Evolutionary conservation across 2,113 vertebrate species (phyloP).

Genomic region (Oncorhynchus tshawytscha): DNA sequence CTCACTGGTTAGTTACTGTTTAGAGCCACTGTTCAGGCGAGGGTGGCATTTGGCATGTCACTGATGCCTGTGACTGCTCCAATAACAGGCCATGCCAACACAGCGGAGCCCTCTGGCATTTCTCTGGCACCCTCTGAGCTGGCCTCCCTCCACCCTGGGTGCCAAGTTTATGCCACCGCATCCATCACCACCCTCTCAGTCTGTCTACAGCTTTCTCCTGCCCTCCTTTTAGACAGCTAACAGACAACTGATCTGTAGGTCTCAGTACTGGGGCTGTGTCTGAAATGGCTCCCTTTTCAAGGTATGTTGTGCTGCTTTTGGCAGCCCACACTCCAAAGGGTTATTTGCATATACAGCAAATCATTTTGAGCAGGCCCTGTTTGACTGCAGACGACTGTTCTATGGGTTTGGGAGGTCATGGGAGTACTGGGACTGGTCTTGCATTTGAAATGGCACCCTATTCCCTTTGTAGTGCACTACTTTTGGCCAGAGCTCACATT

Average conservation of each 20-base stretch:
- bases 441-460: too few relatives aligned
- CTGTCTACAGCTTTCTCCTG: not conserved
- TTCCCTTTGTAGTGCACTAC: too few relatives aligned
- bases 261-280: not conserved
- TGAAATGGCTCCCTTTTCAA: too few relatives aligned
- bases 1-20: conserved; percentile 37
- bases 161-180: conserved; percentile 27
- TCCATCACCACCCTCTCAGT: not conserved
- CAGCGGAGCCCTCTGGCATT: conserved; percentile 48
- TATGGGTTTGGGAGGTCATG: too few relatives aligned
- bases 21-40: conserved; percentile 43
- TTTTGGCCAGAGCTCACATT: too few relatives aligned
- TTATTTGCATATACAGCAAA: too few relatives aligned
- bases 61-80: conserved; percentile 44
- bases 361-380: too few relatives aligned
- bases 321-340: too few relatives aligned
- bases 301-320: too few relatives aligned
- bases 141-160: conserved; percentile 24
- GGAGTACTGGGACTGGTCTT: too few relatives aligned
- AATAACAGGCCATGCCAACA: conserved; percentile 47
- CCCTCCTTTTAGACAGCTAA: not conserved
- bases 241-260: not conserved
- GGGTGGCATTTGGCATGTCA: conserved; percentile 52
- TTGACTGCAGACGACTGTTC: too few relatives aligned
- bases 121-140: conserved; percentile 45